phyloP scores from a whole-genome alignment of 2,888 invertebrate species.

The Lasioglossum malachurum region DNA sequence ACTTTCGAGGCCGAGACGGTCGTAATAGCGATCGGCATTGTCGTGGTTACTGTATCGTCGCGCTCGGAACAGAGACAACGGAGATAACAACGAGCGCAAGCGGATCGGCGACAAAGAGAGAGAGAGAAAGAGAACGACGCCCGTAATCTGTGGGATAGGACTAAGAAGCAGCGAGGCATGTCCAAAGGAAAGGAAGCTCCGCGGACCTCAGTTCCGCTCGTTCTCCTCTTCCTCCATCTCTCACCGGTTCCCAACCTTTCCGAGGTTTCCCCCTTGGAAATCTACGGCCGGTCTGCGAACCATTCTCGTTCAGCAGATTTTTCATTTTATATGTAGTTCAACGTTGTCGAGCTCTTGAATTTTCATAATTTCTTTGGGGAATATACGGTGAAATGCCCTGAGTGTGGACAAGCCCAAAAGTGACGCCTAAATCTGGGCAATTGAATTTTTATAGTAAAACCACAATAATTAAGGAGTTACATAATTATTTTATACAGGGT shows the following conservation, averaged over 20 bases:
- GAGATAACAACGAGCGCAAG: conserved; percentile 28
- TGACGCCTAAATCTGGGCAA: too few relatives aligned
- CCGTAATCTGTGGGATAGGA: conserved; percentile 83
- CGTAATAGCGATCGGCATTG: conserved; percentile 79
- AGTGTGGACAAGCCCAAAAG: too few relatives aligned
- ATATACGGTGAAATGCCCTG: background rate
- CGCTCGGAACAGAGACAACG: conserved; percentile 41
- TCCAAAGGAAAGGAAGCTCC: conserved; percentile 84
- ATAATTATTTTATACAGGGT: too few relatives aligned
- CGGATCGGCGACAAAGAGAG: conserved; percentile 49
- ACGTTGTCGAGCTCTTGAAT: background rate
- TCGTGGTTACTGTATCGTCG: conserved; percentile 64
- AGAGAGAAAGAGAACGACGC: conserved; percentile 37
- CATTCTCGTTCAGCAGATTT: background rate
- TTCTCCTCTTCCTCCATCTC: conserved; percentile 80
- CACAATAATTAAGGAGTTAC: too few relatives aligned
- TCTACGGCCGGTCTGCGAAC: background rate
- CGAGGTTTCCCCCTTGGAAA: conserved; percentile 33
- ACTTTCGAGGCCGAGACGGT: conserved; percentile 69
- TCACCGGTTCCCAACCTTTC: conserved; percentile 54
- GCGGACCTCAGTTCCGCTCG: conserved; percentile 85
- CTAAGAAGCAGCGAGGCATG: conserved; percentile 81
- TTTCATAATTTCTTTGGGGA: background rate
- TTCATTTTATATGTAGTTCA: background rate
- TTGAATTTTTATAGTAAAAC: too few relatives aligned